Base-by-base conservation (phyloP, 2,113 vertebrate species). In the Leuciscus idus region DNA sequence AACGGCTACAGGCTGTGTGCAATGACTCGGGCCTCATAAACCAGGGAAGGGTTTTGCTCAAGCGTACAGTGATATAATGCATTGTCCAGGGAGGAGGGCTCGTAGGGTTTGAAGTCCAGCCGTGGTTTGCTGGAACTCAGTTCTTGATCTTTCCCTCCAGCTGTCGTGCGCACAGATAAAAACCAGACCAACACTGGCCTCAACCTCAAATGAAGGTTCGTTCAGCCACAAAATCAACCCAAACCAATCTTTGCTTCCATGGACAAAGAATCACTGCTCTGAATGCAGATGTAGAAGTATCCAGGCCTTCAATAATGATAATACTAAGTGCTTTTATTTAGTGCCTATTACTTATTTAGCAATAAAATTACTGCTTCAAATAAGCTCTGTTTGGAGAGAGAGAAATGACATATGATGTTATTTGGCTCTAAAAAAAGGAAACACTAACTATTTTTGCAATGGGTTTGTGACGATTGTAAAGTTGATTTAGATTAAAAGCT, bases 1-100 rank as follows among this genome's bases (percentile, higher is more conserved):
- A 80, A 62, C 15, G 57, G 82, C 80, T 30, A 80, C 80, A 79
- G 57, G 66, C 80, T 85, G 76, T 87, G 80, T 81, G 62, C 77
- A 88, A 90, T 88, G 91, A 90, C 83, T 62, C 83, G 59, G 85
- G 88, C 90, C 90, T 89, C 50, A 39, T 55, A 86, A 86, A 87
- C 66, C 57, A 62, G 78, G 84, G 90, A 52, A 85, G 85, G 84
- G 90, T 50, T 36, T 72, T 81, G 85, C 84, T 78, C 48, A 85
- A 83, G 85, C 64, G 84, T 84, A 90, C 82, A 19, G 10, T 85
- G 90, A 91, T 70, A 86, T 80, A 90, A 84, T 5, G 88, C 86
- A 89, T 70, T 89, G 87, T 88, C 92, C 74, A 90, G 88, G 85
- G 90, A 89, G 89, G 88, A 85, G 86, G 74, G 86, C 88, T 90